Conservation (phyloP, 1,140 invertebrate genomes). For the Pachyrhynchus sulphureomaculatus region DNA sequence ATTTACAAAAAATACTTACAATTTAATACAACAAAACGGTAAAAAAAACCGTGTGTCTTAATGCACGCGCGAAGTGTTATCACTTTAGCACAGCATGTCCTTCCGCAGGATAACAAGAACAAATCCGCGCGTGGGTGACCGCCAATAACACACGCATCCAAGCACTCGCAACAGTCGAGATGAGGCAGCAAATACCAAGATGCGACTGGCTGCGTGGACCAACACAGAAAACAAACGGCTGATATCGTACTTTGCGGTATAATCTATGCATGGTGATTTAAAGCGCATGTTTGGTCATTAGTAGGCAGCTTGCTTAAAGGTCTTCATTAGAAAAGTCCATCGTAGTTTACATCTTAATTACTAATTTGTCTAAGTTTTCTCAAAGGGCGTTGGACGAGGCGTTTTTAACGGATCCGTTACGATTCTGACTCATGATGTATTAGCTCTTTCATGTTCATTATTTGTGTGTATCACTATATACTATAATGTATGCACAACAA, state of each 20-base stretch:
- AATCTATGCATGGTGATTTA: slow-evolving; percentile 3
- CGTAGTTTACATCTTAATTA: no score
- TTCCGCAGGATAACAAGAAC: slow-evolving; percentile 1
- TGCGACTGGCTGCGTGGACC: slow-evolving; percentile 1
- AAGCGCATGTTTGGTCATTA: slow-evolving; percentile 6
- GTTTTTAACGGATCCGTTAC: no score
- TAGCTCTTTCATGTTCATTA: no score
- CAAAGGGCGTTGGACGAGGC: no score
- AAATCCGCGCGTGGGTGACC: not conserved
- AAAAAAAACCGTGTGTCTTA: not conserved
- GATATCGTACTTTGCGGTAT: not conserved
- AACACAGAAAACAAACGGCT: not conserved
- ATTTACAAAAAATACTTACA: not conserved
- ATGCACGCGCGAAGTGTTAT: not conserved
- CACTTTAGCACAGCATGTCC: slow-evolving; percentile 5
- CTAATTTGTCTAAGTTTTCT: no score
- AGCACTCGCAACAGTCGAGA: not conserved
- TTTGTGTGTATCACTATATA: no score
- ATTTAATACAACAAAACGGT: not conserved
- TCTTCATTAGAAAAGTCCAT: no score
- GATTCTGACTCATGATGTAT: no score
- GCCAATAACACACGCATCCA: not conserved
- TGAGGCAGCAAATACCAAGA: not conserved
- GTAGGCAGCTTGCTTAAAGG: no score
- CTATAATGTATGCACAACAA: no score